Conservation (phyloP, 30 jellyfish, hydroid and myxozoan genomes). For the Chrysaora quinquecirrha region DNA sequence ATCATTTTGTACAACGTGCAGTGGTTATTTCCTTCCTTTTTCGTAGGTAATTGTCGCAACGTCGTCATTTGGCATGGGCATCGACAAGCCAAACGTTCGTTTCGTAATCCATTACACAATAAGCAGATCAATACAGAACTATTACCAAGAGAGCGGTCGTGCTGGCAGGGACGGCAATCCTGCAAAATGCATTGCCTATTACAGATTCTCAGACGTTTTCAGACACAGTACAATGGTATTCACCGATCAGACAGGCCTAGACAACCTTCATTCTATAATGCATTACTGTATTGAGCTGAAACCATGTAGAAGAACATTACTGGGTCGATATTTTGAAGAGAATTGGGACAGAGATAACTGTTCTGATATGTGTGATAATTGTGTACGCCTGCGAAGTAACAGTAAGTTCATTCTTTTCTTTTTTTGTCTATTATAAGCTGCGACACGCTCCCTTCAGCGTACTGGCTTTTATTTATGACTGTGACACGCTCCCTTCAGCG, state of each 20-base stretch:
- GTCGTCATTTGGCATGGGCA: slow-evolving; percentile 95
- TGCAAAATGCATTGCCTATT: slow-evolving; percentile 82
- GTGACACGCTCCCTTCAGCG: no score
- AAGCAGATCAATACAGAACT: slow-evolving; percentile 90
- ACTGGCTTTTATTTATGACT: no score
- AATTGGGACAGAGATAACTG: slow-evolving; percentile 64
- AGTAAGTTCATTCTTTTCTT: neutral
- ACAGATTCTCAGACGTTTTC: slow-evolving; percentile 81
- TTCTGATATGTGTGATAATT: slow-evolving; percentile 82
- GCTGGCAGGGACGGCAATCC: slow-evolving; percentile 89
- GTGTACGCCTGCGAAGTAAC: slow-evolving; percentile 14
- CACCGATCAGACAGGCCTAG: slow-evolving; percentile 83
- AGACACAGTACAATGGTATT: slow-evolving; percentile 83
- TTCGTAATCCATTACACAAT: slow-evolving; percentile 90
- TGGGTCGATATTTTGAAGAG: slow-evolving; percentile 84
- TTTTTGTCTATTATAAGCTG: no score
- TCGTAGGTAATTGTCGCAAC: slow-evolving; percentile 93
- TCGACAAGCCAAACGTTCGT: slow-evolving; percentile 91
- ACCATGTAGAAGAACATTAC: slow-evolving; percentile 74
- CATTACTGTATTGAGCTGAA: slow-evolving; percentile 66
- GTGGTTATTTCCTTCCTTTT: neutral
- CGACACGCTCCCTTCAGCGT: no score
- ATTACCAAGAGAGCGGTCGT: slow-evolving; percentile 97
- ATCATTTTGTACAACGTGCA: no score
- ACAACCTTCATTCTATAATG: slow-evolving; percentile 77